Evolutionary conservation across 2,113 vertebrate species (phyloP), one percentile per base, ranked within the genome.

Genomic region (Sapayoa aenigma): DNA sequence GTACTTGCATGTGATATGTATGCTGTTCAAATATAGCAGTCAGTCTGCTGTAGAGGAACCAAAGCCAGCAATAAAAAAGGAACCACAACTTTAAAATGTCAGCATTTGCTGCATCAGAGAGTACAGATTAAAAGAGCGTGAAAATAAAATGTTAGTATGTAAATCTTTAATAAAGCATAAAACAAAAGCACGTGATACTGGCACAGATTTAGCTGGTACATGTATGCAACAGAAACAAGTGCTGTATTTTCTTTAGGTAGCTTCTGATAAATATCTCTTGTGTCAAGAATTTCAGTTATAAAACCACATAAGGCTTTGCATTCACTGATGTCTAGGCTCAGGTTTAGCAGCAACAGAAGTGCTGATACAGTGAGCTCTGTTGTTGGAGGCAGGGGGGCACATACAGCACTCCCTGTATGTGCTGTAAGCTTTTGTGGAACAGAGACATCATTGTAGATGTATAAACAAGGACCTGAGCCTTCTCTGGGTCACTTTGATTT

Each of bases 61-160:
- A 84, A 71, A 92, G 79, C 59, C 89, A 90, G 83, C 78, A 90
- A 79, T 60, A 84, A 90, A 97, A 95, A 91, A 89, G 76, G 83
- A 94, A 94, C 67, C 56, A 67, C 59, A 77, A 49, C 10, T 75
- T 89, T 83, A 94, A 94, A 96, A 97, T 90, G 92, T 89, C 93
- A 84, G 91, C 76, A 84, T 89, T 91, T 91, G 82, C 84, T 91
- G 50, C 76, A 84, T 35, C 75, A 81, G 82, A 96, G 62, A 89
- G 83, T 93, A 84, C 39, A 80, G 81, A 93, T 60, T 56, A 60
- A 95, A 91, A 60, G 8, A 63, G n/a, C 62, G 19, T 20, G 42
- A 62, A 89, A 93, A 90, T 59, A 62, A 88, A 92, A 83, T 44
- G 31, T 19, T 89, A 85, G 27, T 35, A 56, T 76, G 74, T 76